phyloP scores from a whole-genome alignment of 2,113 vertebrate species.

The Phalacrocorax brasilianus region DNA sequence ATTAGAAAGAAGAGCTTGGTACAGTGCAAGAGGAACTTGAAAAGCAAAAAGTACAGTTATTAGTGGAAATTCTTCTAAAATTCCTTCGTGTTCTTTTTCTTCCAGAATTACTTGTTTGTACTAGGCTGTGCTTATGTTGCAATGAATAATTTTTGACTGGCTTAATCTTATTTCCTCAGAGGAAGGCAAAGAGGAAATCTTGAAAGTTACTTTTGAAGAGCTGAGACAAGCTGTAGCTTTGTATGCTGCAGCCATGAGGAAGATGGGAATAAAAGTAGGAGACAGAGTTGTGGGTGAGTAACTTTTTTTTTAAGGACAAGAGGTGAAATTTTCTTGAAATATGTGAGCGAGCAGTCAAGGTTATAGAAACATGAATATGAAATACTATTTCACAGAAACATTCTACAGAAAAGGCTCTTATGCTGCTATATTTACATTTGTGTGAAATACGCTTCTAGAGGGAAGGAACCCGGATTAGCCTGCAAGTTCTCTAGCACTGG shows the following conservation, averaged over 20 bases:
- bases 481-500: neutral
- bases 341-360: neutral
- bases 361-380: neutral
- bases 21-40: neutral
- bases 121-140: neutral
- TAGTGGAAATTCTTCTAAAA: neutral
- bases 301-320: neutral
- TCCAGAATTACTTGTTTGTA: neutral
- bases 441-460: neutral
- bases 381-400: neutral
- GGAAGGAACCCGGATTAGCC: neutral
- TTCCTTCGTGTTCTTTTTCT: neutral
- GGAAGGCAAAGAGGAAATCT: constrained; percentile 90
- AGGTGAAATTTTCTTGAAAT: neutral
- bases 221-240: constrained; percentile 86
- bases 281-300: constrained; percentile 93
- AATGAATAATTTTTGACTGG: neutral
- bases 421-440: neutral
- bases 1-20: neutral
- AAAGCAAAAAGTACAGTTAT: neutral
- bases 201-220: constrained; percentile 91
- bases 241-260: constrained; percentile 93
- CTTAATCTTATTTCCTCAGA: constrained; percentile 71
- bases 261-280: constrained; percentile 86
- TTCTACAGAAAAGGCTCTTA: neutral